Evolutionary conservation across 2,888 invertebrate genomes (phyloP), one percentile per base, ranked within the genome.

Genomic region (Volucella zonaria): DNA sequence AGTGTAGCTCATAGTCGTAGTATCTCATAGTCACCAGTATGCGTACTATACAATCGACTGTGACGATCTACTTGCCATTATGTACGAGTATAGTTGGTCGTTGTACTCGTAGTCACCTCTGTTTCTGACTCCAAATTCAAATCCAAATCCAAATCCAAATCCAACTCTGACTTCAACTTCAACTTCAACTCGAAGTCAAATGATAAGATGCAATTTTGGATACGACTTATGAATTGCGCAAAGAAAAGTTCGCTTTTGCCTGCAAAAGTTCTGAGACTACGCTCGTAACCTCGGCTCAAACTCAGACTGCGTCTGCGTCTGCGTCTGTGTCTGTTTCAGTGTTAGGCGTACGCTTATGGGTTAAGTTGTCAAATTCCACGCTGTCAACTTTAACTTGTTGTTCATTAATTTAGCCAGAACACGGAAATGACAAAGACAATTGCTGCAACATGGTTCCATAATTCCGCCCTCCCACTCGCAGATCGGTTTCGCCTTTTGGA

Each of bases 331-430:
- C 64, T 38, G 51, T 15, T 54, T 14, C 42, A 61, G 23, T 31
- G 40, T 45, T 45, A 42, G 64, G 54, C 81, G 66, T 23, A 52
- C 68, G 68, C 68, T 75, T 80, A 75, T 61, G 49, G 77, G 85
- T 85, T 81, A 58, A 85, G 85, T 85, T 85, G 81, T 85, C 85
- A 85, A 85, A 85, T 85, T 76, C 85, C 85, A n/a, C 12, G 51
- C 81, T 81, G 85, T 85, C 85, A 81, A 62, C 76, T 58, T 56
- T 12, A 18, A 11, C 76, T 68, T 85, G 85, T 85, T 77, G 81
- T 77, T 85, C 85, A 85, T 85, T 85, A 81, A 85, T 85, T 73
- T 73, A 52, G 47, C 67, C 51, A 76, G 85, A 85, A 81, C 73
- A 85, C 85, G 81, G 81, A 85, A 85, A 81, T 49, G 76, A 51